These are phyloP conservation scores for Ranitomeya variabilis DNA, from an alignment of 2,113 vertebrate species.

Conservation along the genomic window DNA sequence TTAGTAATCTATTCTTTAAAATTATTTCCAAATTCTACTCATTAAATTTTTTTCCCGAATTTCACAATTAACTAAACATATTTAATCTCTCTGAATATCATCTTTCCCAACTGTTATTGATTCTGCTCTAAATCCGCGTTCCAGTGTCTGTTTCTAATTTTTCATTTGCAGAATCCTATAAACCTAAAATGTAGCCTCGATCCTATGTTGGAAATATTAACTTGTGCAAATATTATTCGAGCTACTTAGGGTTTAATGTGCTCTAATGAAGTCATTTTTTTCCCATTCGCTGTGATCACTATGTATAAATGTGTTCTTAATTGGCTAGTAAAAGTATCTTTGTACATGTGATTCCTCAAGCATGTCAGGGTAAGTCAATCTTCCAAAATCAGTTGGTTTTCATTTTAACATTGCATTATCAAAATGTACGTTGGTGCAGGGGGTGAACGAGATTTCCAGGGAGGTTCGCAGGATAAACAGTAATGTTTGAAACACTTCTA, in stretches of 20 bases:
- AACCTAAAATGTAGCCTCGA: slow-evolving; percentile 60
- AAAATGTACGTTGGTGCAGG: slow-evolving; percentile 6
- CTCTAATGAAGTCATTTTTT: slow-evolving; percentile 37
- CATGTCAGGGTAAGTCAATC: slow-evolving; percentile 10
- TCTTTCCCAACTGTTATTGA: background rate
- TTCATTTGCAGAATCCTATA: background rate
- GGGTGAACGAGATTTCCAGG: slow-evolving; percentile 3
- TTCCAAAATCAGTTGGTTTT: slow-evolving; percentile 33
- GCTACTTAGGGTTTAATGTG: slow-evolving; percentile 30
- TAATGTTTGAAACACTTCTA: slow-evolving; percentile 41
- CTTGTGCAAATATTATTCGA: slow-evolving; percentile 31
- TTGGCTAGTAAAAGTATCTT: slow-evolving; percentile 23
- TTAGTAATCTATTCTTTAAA: background rate
- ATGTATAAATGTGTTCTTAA: slow-evolving; percentile 44
- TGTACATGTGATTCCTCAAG: slow-evolving; percentile 38
- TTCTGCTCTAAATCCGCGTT: background rate
- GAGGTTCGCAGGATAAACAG: slow-evolving; percentile 39
- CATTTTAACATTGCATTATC: slow-evolving; percentile 29
- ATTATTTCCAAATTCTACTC: background rate
- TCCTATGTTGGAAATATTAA: slow-evolving; percentile 28
- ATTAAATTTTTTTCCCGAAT: background rate
- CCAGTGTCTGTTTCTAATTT: slow-evolving; percentile 25
- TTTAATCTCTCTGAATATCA: background rate
- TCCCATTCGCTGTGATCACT: slow-evolving; percentile 8
- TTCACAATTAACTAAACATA: background rate